phyloP scores from a whole-genome alignment of 2,113 vertebrate genomes.

The Pelecanus crispus region DNA sequence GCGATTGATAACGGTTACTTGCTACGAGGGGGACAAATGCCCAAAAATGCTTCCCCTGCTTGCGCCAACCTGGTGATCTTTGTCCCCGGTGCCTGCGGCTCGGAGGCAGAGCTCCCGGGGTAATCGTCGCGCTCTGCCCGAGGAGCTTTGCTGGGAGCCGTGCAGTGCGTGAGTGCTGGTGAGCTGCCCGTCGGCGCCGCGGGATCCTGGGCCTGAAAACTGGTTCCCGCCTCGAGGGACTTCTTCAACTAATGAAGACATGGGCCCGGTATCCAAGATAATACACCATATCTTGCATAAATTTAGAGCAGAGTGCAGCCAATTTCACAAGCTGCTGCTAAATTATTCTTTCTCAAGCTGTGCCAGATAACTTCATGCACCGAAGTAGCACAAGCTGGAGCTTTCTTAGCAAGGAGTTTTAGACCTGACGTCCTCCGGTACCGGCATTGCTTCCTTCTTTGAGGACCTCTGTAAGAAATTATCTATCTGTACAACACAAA shows the following conservation, averaged over 20 bases:
- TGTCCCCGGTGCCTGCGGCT: background rate
- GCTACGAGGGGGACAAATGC: background rate
- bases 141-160: background rate
- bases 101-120: background rate
- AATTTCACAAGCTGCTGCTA: background rate
- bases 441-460: background rate
- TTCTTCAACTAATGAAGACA: background rate
- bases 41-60: background rate
- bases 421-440: background rate
- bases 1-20: accelerated
- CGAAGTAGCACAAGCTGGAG: background rate
- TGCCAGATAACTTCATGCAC: background rate
- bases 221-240: background rate
- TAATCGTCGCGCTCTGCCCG: accelerated
- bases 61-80: background rate
- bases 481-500: background rate
- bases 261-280: background rate
- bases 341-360: background rate
- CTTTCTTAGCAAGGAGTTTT: background rate
- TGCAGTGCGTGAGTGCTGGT: accelerated
- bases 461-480: background rate
- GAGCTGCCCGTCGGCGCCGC: background rate
- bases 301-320: background rate
- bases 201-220: background rate
- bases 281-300: background rate